Conservation (phyloP, 2,888 invertebrate genomes). For the Exephanes ischioxanthus region DNA sequence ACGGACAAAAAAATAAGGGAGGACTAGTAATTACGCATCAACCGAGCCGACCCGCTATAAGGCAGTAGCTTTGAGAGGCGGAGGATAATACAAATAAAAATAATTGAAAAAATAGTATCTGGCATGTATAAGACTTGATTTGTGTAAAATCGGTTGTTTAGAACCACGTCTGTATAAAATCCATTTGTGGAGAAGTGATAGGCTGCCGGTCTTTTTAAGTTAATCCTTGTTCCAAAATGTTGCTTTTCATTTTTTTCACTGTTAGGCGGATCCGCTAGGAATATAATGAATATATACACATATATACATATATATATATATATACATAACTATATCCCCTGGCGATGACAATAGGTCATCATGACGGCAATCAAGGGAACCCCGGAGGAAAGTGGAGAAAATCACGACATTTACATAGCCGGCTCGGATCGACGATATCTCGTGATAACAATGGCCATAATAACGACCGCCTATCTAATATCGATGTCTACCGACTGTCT, state of each 20-base stretch:
- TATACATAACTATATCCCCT: background rate
- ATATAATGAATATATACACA: no score
- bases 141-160: background rate
- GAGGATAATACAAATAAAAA: no score
- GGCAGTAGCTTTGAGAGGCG: no score
- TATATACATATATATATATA: background rate
- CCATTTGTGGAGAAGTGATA: no score
- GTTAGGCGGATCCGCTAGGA: no score
- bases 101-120: no score
- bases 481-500: slow-evolving; percentile 94
- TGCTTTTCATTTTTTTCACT: no score
- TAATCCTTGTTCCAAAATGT: no score
- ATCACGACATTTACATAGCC: slow-evolving; percentile 84
- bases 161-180: background rate
- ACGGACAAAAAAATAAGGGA: no score
- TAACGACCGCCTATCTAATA: slow-evolving; percentile 89
- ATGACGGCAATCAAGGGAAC: slow-evolving; percentile 83
- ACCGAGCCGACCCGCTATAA: no score
- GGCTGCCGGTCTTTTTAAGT: no score
- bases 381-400: slow-evolving; percentile 75
- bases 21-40: no score
- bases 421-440: slow-evolving; percentile 86
- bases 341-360: slow-evolving; percentile 75
- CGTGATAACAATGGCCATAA: slow-evolving; percentile 89
- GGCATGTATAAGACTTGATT: background rate